Evolutionary conservation across 2,888 invertebrate species (phyloP), one percentile per base, ranked within the genome.

Genomic region (Melanophora roralis): DNA sequence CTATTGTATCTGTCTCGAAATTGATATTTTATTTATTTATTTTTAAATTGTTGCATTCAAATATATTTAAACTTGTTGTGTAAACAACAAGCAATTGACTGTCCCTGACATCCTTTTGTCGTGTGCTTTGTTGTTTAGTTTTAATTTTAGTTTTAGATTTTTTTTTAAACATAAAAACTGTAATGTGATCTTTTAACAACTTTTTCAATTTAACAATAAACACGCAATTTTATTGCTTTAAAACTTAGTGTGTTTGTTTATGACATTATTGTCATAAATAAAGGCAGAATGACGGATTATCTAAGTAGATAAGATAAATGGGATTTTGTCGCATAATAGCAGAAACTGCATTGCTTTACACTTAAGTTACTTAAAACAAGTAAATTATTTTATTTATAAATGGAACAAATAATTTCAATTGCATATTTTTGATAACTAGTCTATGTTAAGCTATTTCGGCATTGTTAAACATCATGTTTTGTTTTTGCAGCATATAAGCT

Each of bases 71-170:
- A 67, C 47, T 72, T 59, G 49, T 51, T 51, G 49, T 40, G 47
- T 64, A 51, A 72, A 49, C 62, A 62, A 49, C 2, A 71, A 64
- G 80, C 64, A 76, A 76, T 73, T 80, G 80, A 80, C 80, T 80
- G 76, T 45, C 80, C 80, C 80, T 80, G 80, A 80, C 76, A 80
- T 80, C 76, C 75, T 79, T 79, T 71, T 27, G 45, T 65, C 43
- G 57, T 69, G n/a, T 78, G 57, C 59, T 57, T 68, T 53, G 14
- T 55, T 40, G 16, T 65, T 55, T 53, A 19, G 2, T 14, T 64
- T 57, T 49, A 6, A 8, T 40, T 21, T 23, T 53, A 40, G 34
- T 47, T 51, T 53, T 57, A 36, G 14, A 27, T 51, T 43, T 40
- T 8, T 23, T 72, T 68, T 45, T 27, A 27, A 71, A 68, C 57